Percentiles rank a stretch among this genome's conserved stretches.
These are phyloP conservation scores for Anniella stebbinsi DNA, from an alignment of 2,797 vertebrate genomes.

Conservation along the genomic window DNA sequence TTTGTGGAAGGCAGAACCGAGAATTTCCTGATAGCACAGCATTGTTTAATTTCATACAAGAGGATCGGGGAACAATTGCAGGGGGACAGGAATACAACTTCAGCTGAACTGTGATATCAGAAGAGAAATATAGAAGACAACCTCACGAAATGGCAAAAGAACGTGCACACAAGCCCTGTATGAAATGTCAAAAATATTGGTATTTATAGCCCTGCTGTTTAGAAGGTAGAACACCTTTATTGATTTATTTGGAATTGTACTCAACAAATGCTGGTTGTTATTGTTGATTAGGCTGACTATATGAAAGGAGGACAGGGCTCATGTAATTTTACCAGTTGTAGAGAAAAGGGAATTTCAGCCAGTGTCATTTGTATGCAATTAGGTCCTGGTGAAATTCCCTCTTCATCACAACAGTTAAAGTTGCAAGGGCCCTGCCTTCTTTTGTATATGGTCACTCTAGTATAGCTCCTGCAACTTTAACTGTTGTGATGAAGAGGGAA, in stretches of 20 bases:
- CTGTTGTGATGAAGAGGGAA: no score
- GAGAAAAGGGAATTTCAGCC: no score
- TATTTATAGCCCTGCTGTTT: not conserved
- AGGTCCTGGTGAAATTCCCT: no score
- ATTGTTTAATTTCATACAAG: conserved; percentile 26
- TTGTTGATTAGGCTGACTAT: no score
- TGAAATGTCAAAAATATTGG: not conserved
- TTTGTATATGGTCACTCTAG: no score
- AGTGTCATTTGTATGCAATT: no score
- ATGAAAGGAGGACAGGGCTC: no score
- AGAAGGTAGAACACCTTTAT: not conserved
- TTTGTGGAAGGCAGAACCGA: conserved; percentile 19
- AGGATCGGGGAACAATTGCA: not conserved
- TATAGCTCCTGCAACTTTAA: no score
- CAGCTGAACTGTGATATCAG: not conserved
- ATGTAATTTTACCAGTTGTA: no score
- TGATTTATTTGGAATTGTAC: not conserved
- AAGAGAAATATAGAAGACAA: not conserved
- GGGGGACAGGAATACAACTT: not conserved
- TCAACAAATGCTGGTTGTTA: not conserved
- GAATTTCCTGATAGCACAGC: conserved; percentile 28
- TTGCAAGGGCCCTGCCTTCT: no score
- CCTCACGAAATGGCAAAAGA: not conserved
- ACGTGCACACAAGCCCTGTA: not conserved
- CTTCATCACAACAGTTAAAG: no score